Conservation (phyloP, 2,888 invertebrate genomes). For the Pollenia griseotomentosa region DNA sequence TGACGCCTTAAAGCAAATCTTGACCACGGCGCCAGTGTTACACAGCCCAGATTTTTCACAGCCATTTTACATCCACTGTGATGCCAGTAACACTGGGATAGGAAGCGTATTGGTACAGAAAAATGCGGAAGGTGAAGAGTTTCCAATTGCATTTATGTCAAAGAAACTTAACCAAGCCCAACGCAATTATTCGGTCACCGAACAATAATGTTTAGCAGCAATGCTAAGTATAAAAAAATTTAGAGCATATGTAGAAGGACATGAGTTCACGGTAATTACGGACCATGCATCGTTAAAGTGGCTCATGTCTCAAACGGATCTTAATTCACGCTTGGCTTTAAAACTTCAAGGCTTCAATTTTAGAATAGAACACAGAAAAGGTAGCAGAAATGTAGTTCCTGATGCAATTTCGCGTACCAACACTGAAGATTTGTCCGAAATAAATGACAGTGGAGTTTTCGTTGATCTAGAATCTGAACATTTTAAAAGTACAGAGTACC, state of each 20-base stretch:
- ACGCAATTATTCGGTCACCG: not conserved
- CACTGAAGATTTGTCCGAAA: not conserved
- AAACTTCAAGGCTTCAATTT: constrained; percentile 30
- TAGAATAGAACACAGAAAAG: not conserved
- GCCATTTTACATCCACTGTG: constrained; percentile 23
- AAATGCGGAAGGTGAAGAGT: constrained; percentile 36
- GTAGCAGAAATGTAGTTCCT: not conserved
- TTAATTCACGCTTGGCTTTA: constrained; percentile 70
- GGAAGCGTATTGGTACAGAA: constrained; percentile 43
- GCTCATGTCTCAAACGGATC: constrained; percentile 75
- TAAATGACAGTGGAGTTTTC: not conserved
- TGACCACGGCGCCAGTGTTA: constrained; percentile 35
- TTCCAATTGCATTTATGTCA: not conserved
- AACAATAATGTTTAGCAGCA: not conserved
- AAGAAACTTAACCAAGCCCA: no score
- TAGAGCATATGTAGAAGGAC: constrained; percentile 11
- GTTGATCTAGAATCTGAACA: constrained; percentile 52
- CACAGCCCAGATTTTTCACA: constrained; percentile 40
- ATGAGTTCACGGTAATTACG: not conserved
- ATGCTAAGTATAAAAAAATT: not conserved
- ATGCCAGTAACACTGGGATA: constrained; percentile 36
- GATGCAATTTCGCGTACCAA: constrained; percentile 16
- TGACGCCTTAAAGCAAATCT: constrained; percentile 5
- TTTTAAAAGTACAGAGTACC: constrained; percentile 43
- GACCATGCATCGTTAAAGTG: no score